These are phyloP conservation scores for Mus minutoides DNA, from an alignment of 2,797 vertebrate species.

Conservation along the genomic window DNA sequence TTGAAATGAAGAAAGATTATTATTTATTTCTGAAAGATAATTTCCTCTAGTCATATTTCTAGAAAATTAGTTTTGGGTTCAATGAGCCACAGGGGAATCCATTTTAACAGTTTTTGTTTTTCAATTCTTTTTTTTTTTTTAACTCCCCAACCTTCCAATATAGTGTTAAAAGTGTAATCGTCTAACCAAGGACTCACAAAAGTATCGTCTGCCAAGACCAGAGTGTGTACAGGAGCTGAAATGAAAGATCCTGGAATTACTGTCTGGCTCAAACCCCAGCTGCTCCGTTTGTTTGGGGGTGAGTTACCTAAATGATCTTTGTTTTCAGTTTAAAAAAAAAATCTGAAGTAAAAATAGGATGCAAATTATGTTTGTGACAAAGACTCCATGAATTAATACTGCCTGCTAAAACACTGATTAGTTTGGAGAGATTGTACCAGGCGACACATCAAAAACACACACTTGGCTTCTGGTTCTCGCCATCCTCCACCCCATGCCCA, in stretches of 20 bases:
- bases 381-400: not conserved
- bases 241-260: not conserved
- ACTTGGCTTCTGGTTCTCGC: not conserved
- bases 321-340: not conserved
- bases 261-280: not conserved
- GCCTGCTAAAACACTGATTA: not conserved
- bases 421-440: not conserved
- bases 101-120: constrained; percentile 62
- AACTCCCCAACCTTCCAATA: not conserved
- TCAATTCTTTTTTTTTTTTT: not conserved
- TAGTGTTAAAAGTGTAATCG: not conserved
- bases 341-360: constrained; percentile 1
- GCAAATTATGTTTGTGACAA: not conserved
- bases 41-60: constrained; percentile 52
- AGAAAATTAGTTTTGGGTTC: constrained; percentile 56
- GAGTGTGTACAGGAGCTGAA: not conserved
- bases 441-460: not conserved
- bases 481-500: not conserved
- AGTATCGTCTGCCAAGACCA: constrained; percentile 20
- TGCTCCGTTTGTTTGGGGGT: not conserved
- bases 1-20: constrained; percentile 33
- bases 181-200: constrained; percentile 14
- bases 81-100: constrained; percentile 48
- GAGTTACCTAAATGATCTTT: constrained; percentile 11
- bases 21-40: constrained; percentile 69